Conservation (phyloP, 2,113 vertebrate genomes). For the Triplophysa siluroides region DNA sequence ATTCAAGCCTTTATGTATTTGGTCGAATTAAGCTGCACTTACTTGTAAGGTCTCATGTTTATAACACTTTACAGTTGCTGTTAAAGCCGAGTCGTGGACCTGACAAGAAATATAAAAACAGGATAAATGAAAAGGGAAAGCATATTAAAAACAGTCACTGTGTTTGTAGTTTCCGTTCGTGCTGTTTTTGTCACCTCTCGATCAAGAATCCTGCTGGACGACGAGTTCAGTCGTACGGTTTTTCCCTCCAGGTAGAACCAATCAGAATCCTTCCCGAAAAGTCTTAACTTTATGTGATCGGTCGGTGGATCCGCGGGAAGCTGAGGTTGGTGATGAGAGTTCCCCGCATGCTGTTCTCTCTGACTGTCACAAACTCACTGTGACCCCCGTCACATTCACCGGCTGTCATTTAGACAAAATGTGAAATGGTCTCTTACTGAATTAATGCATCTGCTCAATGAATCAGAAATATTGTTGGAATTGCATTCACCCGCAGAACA, state of each 20-base stretch:
- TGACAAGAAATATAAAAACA: conserved; percentile 42
- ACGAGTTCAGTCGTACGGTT: conserved; percentile 76
- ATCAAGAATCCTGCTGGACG: conserved; percentile 73
- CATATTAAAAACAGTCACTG: too few species aligned
- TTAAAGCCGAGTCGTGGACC: conserved; percentile 67
- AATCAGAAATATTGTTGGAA: background rate
- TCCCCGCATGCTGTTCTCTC: conserved; percentile 80
- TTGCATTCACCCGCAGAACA: background rate
- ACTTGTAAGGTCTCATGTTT: conserved; percentile 70
- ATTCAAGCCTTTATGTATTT: background rate
- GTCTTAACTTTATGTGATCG: conserved; percentile 66
- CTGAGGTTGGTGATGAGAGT: conserved; percentile 74
- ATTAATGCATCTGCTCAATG: background rate
- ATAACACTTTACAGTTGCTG: conserved; percentile 68
- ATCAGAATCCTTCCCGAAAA: conserved; percentile 74
- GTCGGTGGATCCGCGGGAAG: conserved; percentile 56
- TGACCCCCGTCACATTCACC: conserved; percentile 74
- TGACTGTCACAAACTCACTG: conserved; percentile 74
- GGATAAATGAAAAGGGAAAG: background rate
- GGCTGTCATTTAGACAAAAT: background rate
- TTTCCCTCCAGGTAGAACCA: conserved; percentile 83
- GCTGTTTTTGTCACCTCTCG: conserved; percentile 73
- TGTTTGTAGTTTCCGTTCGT: background rate
- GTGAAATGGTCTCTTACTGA: too few species aligned
- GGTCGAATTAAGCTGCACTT: background rate